Evolutionary conservation across 1,140 invertebrate genomes (phyloP), one percentile per base, ranked within the genome.

Genomic region (Aphaenogaster floridana): DNA sequence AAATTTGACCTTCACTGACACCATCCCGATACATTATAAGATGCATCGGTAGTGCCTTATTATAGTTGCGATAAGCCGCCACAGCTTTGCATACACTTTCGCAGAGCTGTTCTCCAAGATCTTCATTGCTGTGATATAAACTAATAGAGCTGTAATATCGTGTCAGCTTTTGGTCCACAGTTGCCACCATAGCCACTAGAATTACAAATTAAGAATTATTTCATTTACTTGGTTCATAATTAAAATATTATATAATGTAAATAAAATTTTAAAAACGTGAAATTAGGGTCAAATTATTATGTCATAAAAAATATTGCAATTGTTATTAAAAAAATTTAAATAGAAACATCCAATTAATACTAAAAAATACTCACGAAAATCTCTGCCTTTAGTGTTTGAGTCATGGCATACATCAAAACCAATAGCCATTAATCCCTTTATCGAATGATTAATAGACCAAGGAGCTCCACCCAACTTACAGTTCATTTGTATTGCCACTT

Each of bases 381-480:
- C 96, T 91, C 96, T 96, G 63, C 94, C 94, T 88, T 96, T 97
- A 50, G 95, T 94, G 2, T 95, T 95, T 0, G 97, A 96, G 69
- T 98, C 98, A 92, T 98, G 98, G 90, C 98, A 98, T 0, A 98
- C 97, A 93, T 99, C 98, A 91, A 98, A 98, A 2, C 98, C 98
- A 21, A 98, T 96, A 1, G 98, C 96, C 98, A 99, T 99, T 0
- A 98, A 83, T 1, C 96, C 96, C 1, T 91, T 92, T 9, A 97
- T 48, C 1, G 98, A 98, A 42, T 98, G 96, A 0, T 96, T 92
- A 8, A 98, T 95, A 0, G 95, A 95, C 98, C 98, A 99, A 0
- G 98, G 97, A 9, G 97, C 96, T 0, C 98, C 98, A 34, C 98
- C 98, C 1, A 99, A 95, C 96, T 99, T 99, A 84, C 98, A 98